Evolutionary conservation across 2,888 invertebrate species (phyloP).

Genomic region (Acronicta psi): DNA sequence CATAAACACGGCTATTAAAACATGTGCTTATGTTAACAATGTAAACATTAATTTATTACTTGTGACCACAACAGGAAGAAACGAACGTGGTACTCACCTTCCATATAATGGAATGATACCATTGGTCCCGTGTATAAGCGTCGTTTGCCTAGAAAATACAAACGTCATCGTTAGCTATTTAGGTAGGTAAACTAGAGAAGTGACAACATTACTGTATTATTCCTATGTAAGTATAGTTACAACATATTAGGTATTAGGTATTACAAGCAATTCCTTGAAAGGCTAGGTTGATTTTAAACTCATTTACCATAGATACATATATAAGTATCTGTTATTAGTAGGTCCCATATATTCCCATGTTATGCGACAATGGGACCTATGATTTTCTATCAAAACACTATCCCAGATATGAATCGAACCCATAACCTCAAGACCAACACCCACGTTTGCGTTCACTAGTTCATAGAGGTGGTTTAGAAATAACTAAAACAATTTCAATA

Average conservation of each 20-base stretch:
- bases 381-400: too few relatives aligned
- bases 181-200: conserved; percentile 13
- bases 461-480: too few relatives aligned
- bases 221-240: not conserved
- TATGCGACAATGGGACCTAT: too few relatives aligned
- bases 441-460: not conserved
- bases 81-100: conserved; percentile 86
- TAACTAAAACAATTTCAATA: not conserved
- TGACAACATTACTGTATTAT: not conserved
- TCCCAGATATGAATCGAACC: too few relatives aligned
- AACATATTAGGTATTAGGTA: too few relatives aligned
- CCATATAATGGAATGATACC: conserved; percentile 94
- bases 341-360: too few relatives aligned
- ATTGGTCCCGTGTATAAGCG: conserved; percentile 94
- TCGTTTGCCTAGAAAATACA: conserved; percentile 90
- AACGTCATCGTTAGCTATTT: conserved; percentile 18
- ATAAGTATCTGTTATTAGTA: too few relatives aligned
- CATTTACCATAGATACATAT: too few relatives aligned
- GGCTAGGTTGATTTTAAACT: not conserved
- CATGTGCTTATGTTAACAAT: conserved; percentile 17
- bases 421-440: not conserved
- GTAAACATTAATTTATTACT: conserved; percentile 13
- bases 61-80: conserved; percentile 45
- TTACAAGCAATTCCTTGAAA: too few relatives aligned
- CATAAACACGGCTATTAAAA: conserved; percentile 33